These are phyloP conservation scores for Carcharodon carcharias DNA, from an alignment of 2,797 vertebrate genomes.

Conservation along the genomic window DNA sequence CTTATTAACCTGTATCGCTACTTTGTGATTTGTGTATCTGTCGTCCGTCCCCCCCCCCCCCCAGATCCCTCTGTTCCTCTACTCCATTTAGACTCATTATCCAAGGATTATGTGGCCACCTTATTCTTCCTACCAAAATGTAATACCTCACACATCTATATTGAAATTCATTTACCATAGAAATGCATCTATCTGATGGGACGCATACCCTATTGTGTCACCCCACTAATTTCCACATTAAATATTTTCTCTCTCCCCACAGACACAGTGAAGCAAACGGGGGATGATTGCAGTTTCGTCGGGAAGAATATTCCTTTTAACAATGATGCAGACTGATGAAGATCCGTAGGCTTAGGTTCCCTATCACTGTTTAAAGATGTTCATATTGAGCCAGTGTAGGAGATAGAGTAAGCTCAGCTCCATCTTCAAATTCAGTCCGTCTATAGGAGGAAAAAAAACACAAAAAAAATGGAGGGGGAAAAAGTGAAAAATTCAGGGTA, in stretches of 20 bases:
- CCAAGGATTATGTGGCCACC: not conserved
- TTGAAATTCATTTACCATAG: slow-evolving; percentile 45
- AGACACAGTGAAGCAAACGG: slow-evolving; percentile 61
- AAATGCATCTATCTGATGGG: slow-evolving; percentile 32
- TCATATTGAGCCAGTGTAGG: slow-evolving; percentile 53
- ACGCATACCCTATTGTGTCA: slow-evolving; percentile 7
- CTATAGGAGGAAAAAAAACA: slow-evolving; percentile 44
- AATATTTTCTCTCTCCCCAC: slow-evolving; percentile 41
- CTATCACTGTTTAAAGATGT: slow-evolving; percentile 40
- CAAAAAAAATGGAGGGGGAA: slow-evolving; percentile 46
- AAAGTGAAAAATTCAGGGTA: slow-evolving; percentile 48
- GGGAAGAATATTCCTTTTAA: slow-evolving; percentile 49
- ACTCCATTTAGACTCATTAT: not conserved
- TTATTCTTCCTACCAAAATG: slow-evolving; percentile 13
- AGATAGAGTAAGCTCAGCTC: slow-evolving; percentile 49
- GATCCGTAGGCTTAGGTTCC: slow-evolving; percentile 43
- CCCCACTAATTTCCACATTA: slow-evolving; percentile 35
- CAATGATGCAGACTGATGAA: slow-evolving; percentile 43
- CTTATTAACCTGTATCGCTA: not conserved
- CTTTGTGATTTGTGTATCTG: not conserved
- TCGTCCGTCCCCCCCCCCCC: not conserved
- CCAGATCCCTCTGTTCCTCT: not conserved
- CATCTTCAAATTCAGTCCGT: slow-evolving; percentile 47
- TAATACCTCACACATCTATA: slow-evolving; percentile 31
- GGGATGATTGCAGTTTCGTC: slow-evolving; percentile 55